A percentile compares a stretch with the other conserved stretches of the same genome.
Evolutionary conservation across 2,888 invertebrate species (phyloP).

Genomic region (Furcula furcula): DNA sequence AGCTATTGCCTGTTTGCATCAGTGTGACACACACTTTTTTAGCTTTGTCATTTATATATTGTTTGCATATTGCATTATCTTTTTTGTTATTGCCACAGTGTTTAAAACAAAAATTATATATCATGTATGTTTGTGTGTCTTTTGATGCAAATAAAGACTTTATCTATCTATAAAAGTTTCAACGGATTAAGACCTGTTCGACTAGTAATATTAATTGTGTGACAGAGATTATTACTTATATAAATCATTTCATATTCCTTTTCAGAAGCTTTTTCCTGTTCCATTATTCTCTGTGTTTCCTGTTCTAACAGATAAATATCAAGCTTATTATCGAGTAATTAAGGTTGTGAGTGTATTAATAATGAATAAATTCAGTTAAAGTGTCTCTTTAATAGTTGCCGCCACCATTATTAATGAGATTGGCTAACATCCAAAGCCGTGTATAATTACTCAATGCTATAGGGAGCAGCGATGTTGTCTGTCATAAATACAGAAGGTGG

Average conservation of each 20-base stretch:
- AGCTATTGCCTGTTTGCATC: too few relatives aligned
- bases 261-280: not conserved
- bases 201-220: too few relatives aligned
- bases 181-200: too few relatives aligned
- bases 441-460: constrained; percentile 35
- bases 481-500: constrained; percentile 21
- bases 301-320: constrained; percentile 20
- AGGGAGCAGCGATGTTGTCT: constrained; percentile 18
- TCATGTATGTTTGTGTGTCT: too few relatives aligned
- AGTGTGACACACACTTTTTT: too few relatives aligned
- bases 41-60: too few relatives aligned
- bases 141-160: too few relatives aligned
- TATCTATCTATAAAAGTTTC: too few relatives aligned
- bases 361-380: constrained; percentile 35
- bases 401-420: constrained; percentile 35
- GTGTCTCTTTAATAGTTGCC: constrained; percentile 36
- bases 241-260: constrained; percentile 1
- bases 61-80: too few relatives aligned
- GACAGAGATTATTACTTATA: not conserved
- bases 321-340: constrained; percentile 22
- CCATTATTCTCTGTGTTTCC: not conserved
- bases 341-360: constrained; percentile 31
- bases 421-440: constrained; percentile 35
- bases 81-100: too few relatives aligned
- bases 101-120: too few relatives aligned